Evolutionary conservation across 2,113 vertebrate species (phyloP).

Genomic region (Manacus vitellinus): DNA sequence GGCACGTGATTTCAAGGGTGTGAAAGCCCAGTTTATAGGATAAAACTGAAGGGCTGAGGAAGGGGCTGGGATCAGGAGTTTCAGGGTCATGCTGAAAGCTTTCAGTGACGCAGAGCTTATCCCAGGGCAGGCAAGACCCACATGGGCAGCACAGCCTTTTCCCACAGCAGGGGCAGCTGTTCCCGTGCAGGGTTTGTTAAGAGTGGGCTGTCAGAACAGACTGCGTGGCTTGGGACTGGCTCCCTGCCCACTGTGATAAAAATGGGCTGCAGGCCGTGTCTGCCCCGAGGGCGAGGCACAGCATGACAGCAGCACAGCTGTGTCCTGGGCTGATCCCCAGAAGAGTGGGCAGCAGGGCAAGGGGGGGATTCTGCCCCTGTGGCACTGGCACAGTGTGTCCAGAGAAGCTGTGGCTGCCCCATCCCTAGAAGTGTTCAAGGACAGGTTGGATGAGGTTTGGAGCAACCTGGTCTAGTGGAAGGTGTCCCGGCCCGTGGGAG

Average conservation of each 20-base stretch:
- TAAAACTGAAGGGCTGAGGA: neutral
- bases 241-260: neutral
- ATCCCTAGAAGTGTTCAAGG: neutral
- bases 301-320: neutral
- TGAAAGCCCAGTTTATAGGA: neutral
- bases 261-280: fast-evolving
- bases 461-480: neutral
- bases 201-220: neutral
- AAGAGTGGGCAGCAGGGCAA: neutral
- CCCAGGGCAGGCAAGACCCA: neutral
- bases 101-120: neutral
- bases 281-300: fast-evolving
- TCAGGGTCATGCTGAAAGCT: neutral
- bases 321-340: neutral
- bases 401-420: neutral
- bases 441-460: neutral
- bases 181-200: fast-evolving
- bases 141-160: fast-evolving
- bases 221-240: neutral
- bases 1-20: neutral
- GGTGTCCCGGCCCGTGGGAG: neutral
- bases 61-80: no score
- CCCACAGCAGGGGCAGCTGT: neutral
- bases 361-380: neutral
- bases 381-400: neutral